Percentiles rank a stretch among this genome's conserved stretches.
These are phyloP conservation scores for Epirrita christyi DNA, from an alignment of 2,888 invertebrate species.

Conservation along the genomic window DNA sequence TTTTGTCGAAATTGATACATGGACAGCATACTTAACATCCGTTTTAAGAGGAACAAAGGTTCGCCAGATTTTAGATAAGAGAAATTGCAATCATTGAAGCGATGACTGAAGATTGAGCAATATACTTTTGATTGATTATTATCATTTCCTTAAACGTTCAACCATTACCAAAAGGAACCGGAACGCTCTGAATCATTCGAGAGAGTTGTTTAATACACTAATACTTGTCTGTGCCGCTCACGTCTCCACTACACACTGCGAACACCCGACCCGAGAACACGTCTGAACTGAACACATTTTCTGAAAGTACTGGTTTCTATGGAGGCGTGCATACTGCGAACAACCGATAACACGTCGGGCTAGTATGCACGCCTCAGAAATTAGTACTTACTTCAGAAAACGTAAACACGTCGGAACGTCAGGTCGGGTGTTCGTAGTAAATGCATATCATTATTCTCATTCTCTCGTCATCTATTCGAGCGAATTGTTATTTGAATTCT, in stretches of 20 bases:
- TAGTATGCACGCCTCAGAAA: no score
- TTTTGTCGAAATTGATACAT: conserved; percentile 20
- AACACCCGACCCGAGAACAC: neutral
- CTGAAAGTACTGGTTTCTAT: neutral
- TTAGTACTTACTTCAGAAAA: no score
- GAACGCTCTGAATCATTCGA: conserved; percentile 32
- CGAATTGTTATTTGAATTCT: neutral
- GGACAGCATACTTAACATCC: conserved; percentile 13
- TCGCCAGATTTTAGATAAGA: neutral
- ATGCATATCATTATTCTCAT: neutral
- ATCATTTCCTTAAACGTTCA: conserved; percentile 6
- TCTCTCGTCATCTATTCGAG: neutral
- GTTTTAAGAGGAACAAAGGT: conserved; percentile 3
- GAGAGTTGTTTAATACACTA: conserved; percentile 38
- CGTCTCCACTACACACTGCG: conserved; percentile 21
- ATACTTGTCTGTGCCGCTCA: conserved; percentile 33
- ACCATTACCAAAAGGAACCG: conserved; percentile 13
- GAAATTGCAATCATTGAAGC: conserved; percentile 1
- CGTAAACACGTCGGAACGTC: no score
- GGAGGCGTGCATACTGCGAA: no score
- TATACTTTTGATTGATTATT: neutral
- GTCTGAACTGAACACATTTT: conserved; percentile 6
- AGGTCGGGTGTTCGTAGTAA: no score
- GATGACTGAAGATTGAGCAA: neutral
- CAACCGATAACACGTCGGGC: no score